Evolutionary conservation across 2,888 invertebrate species (phyloP), one percentile per base, ranked within the genome.

Genomic region (Andrena bucephala): DNA sequence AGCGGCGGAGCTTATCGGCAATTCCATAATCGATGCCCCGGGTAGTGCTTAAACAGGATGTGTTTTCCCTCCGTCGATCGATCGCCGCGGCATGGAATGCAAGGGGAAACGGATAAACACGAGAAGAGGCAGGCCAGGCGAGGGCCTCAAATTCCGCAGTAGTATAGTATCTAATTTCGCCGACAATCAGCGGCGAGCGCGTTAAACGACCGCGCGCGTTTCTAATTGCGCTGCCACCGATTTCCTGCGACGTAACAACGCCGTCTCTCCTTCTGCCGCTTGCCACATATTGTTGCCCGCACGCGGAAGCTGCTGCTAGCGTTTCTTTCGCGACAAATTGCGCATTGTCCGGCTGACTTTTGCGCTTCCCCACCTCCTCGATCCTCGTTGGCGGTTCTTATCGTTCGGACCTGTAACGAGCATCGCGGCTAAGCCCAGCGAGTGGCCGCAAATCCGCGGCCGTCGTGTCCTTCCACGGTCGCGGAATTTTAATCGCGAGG

Each of bases 91-190:
- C 24, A 1, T 57, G 10, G 48, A 24, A 20, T n/a, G 31, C n/a
- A 57, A 63, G 20, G 66, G 78, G 78, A 79, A 77, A 31, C 33
- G 68, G 20, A 24, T 6, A 42, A 36, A n/a, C 42, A 10, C 27
- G 63, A 29, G 29, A 27, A 36, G 33, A 54, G 67, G 16, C 27
- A 52, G 42, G 59, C 16, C 31, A 48, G 50, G 24, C 31, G 31
- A 63, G 69, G 31, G 24, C 62, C 69, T 70, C 74, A 70, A 78
- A 77, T 77, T 65, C 76, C 66, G 62, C 71, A n/a, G 63, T 8
- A 8, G 33, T 67, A 52, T 27, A 27, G 57, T 85, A 84, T 87
- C 75, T 77, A 87, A 87, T 87, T 87, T 81, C 84, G 77, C 77
- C 74, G 85, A 80, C 83, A 70, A 83, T 71, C 52, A 67, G 29